A percentile compares a stretch with the other conserved stretches of the same genome.
These are phyloP conservation scores for Oxyscelio sp. DNA, from an alignment of 2,888 invertebrate genomes.

Conservation along the genomic window DNA sequence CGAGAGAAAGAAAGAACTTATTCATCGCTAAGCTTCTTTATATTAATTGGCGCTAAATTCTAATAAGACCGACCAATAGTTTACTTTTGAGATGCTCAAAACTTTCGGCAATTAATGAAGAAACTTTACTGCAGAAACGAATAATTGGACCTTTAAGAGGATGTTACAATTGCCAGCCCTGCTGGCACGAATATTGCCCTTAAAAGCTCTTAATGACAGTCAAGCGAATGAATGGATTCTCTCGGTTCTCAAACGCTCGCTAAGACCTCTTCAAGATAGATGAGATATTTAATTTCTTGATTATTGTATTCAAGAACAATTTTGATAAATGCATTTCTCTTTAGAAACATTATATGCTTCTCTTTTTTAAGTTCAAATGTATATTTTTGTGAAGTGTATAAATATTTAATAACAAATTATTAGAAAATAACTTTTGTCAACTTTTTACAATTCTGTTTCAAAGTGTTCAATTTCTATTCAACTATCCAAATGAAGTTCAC, in stretches of 20 bases:
- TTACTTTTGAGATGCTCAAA: constrained; percentile 46
- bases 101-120: constrained; percentile 69
- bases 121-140: constrained; percentile 68
- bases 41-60: constrained; percentile 46
- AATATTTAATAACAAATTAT: too few species aligned
- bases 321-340: background rate
- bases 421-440: too few species aligned
- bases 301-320: background rate
- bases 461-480: too few species aligned
- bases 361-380: too few species aligned
- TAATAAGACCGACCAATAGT: constrained; percentile 55
- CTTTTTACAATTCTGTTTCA: too few species aligned
- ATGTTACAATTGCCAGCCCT: constrained; percentile 69
- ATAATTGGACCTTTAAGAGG: constrained; percentile 80
- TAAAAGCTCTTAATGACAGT: constrained; percentile 76
- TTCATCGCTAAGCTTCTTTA: constrained; percentile 11
- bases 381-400: too few species aligned
- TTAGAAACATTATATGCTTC: too few species aligned
- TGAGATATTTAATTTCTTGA: constrained; percentile 15
- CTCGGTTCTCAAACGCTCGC: constrained; percentile 45
- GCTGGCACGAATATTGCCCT: constrained; percentile 76
- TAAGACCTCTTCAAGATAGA: constrained; percentile 53
- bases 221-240: constrained; percentile 77
- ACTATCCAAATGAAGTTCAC: too few species aligned
- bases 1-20: background rate